These are phyloP conservation scores for Lagothrix lagotricha DNA, from an alignment of 2,797 vertebrate genomes.

Conservation along the genomic window DNA sequence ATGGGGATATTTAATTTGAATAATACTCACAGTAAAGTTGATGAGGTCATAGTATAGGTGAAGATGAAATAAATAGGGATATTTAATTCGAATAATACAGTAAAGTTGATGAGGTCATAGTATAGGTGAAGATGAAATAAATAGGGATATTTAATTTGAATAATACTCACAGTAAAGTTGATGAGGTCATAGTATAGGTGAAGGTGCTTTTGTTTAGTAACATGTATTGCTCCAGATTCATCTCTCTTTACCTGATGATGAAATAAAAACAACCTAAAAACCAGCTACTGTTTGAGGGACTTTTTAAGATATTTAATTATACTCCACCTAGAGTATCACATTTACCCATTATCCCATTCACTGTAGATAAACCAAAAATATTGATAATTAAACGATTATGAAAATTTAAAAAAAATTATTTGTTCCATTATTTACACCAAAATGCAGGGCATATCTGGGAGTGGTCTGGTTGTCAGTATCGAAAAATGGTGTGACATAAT, in stretches of 20 bases:
- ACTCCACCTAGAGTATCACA: background rate
- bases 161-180: conserved; percentile 93
- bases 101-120: too few relatives aligned
- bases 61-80: too few relatives aligned
- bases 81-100: too few relatives aligned
- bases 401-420: background rate
- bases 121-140: background rate
- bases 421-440: background rate
- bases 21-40: conserved; percentile 93
- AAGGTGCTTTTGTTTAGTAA: conserved; percentile 97
- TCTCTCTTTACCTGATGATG: conserved; percentile 94
- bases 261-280: conserved; percentile 22
- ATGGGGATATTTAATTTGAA: background rate
- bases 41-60: conserved; percentile 97
- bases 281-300: background rate
- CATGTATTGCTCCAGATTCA: conserved; percentile 95
- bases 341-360: background rate
- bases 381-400: background rate
- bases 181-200: conserved; percentile 97
- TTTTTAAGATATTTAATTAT: conserved; percentile 26
- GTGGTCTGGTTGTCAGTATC: background rate
- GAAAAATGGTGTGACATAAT: background rate
- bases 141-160: background rate
- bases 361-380: background rate
- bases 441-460: background rate